These are phyloP conservation scores for Nannospalax galili DNA, from an alignment of 2,113 vertebrate genomes.

Conservation along the genomic window DNA sequence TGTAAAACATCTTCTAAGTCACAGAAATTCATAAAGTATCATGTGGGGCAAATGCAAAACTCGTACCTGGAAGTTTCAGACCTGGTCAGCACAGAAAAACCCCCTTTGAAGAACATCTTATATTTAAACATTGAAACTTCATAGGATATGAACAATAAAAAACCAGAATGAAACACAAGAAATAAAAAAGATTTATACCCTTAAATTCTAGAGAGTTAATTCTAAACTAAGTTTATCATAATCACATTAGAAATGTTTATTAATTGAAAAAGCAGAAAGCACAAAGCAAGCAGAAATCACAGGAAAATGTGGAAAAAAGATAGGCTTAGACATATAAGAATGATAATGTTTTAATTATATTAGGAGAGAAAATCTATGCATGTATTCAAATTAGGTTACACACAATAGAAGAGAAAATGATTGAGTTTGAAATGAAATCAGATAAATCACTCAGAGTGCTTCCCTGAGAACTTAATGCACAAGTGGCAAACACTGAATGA, in stretches of 20 bases:
- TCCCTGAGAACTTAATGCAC: background rate
- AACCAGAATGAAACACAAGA: background rate
- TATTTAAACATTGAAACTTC: background rate
- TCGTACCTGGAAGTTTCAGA: background rate
- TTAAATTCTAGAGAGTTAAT: background rate
- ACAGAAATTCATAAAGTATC: background rate
- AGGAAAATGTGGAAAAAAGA: background rate
- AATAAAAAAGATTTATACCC: background rate
- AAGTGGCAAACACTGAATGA: background rate
- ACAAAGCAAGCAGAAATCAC: background rate
- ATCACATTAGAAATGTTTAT: conserved; percentile 28
- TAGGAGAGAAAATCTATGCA: background rate
- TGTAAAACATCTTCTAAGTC: background rate
- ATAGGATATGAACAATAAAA: background rate
- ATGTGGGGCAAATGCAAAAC: background rate
- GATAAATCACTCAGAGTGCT: background rate
- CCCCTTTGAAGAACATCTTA: background rate
- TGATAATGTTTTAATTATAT: conserved; percentile 16
- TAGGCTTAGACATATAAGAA: background rate
- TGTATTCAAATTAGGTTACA: background rate
- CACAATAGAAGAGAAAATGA: background rate
- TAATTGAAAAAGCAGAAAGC: conserved; percentile 28
- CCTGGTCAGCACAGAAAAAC: background rate
- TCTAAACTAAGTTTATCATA: background rate
- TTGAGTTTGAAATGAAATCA: conserved; percentile 35